Evolutionary conservation across 2,888 invertebrate genomes (phyloP).

Genomic region (Zele albiditarsus): DNA sequence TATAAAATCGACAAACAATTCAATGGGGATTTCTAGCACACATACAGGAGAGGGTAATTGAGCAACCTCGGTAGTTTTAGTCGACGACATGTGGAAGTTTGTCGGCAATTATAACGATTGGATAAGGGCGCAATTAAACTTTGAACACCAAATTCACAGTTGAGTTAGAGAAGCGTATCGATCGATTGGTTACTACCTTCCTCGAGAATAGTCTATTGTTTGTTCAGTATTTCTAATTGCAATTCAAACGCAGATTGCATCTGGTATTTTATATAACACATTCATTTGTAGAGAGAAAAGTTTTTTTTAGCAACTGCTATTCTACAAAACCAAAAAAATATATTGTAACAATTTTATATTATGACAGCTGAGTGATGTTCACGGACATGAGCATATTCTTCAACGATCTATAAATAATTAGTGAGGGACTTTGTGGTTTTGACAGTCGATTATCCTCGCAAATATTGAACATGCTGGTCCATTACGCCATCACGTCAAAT

Average conservation of each 20-base stretch:
- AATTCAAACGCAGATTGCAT: background rate
- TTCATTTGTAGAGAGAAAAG: too few relatives aligned
- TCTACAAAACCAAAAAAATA: background rate
- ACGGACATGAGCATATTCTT: background rate
- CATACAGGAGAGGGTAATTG: slow-evolving; percentile 33
- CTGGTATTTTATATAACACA: too few relatives aligned
- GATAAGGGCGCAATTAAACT: slow-evolving; percentile 65
- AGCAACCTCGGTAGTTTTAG: slow-evolving; percentile 35
- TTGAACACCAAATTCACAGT: slow-evolving; percentile 58
- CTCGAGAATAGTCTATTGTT: slow-evolving; percentile 34
- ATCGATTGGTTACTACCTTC: slow-evolving; percentile 42
- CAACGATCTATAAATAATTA: slow-evolving; percentile 30
- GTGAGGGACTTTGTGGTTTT: slow-evolving; percentile 33
- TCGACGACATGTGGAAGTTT: slow-evolving; percentile 54
- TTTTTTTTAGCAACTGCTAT: background rate
- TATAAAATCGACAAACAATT: slow-evolving; percentile 36
- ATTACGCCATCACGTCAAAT: slow-evolving; percentile 24
- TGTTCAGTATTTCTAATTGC: slow-evolving; percentile 39
- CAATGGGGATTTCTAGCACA: slow-evolving; percentile 24
- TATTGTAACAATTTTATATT: too few relatives aligned
- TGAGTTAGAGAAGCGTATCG: slow-evolving; percentile 54
- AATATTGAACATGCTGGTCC: slow-evolving; percentile 36
- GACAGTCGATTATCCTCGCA: slow-evolving; percentile 46
- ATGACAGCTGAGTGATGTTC: too few relatives aligned
- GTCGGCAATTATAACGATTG: slow-evolving; percentile 57